Evolutionary conservation across 2,797 vertebrate species (phyloP).

Genomic region (Hemitrygon akajei): DNA sequence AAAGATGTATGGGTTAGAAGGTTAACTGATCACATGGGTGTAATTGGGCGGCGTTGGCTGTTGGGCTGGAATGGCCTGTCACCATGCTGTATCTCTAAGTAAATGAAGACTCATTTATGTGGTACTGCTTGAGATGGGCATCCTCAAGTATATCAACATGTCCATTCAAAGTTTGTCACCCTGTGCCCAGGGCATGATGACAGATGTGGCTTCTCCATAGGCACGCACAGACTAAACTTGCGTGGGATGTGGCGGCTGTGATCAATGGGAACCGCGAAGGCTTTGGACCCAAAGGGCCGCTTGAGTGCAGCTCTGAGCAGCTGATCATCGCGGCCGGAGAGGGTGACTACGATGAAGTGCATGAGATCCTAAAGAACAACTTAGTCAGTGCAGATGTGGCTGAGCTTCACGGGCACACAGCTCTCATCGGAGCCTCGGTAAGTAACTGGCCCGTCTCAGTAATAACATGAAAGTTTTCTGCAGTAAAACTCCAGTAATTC

Average conservation of each 20-base stretch:
- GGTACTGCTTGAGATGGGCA: too few species aligned
- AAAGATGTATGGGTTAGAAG: too few species aligned
- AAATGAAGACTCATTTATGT: too few species aligned
- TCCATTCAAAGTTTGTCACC: background rate
- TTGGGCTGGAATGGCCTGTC: too few species aligned
- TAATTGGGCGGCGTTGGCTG: too few species aligned
- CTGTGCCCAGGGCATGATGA: background rate
- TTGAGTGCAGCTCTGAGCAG: constrained; percentile 59
- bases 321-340: constrained; percentile 59
- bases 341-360: constrained; percentile 56
- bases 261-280: constrained; percentile 53
- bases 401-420: constrained; percentile 63
- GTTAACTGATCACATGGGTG: too few species aligned
- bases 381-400: constrained; percentile 64
- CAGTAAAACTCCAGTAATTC: too few species aligned
- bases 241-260: constrained; percentile 61
- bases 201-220: constrained; percentile 44
- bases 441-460: constrained; percentile 36
- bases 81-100: too few species aligned
- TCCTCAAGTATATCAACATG: background rate
- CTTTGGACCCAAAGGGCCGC: constrained; percentile 62
- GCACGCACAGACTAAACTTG: constrained; percentile 42
- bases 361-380: constrained; percentile 50
- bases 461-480: background rate
- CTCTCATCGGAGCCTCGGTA: constrained; percentile 72